Evolutionary conservation across 2,888 invertebrate species (phyloP), one percentile per base, ranked within the genome.

Genomic region (Drosophila demipolita): DNA sequence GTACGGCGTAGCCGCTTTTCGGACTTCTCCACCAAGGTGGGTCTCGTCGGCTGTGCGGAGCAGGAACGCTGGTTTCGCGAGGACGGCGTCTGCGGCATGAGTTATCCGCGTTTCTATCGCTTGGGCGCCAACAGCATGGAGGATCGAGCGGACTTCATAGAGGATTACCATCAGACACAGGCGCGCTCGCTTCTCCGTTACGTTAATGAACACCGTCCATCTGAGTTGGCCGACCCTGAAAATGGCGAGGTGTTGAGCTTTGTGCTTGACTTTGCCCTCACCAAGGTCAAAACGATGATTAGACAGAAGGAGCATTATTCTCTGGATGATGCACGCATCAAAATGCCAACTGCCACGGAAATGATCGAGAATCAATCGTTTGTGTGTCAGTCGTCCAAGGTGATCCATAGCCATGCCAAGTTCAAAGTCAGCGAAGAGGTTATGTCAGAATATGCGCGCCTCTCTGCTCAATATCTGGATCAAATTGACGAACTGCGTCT

Each of bases 101-200:
- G 95, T 64, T 95, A 95, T 89, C 97, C 97, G 0, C 94, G 97
- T 6, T 95, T 96, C 61, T 92, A 91, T 81, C 86, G 90, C 0
- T 63, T 93, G 26, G 82, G 82, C 17, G 75, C 68, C 15, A 88
- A 81, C 36, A 81, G 75, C n/a, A 55, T 73, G 35, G 92, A 92
- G 53, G 93, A 93, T 17, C 89, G 89, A 26, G 54, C 73, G 15
- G 84, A 82, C 2, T 93, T 93, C 38, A 86, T 85, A 17, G 78
- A 91, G 12, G 97, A 98, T 91, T 98, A 95, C 91, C 95, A 96
- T 89, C 93, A 96, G 61, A 97, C 97, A 3, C 96, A 97, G 4
- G 97, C 97, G 78, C 95, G 96, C 58, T 96, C 96, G 75, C 93
- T 98, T 62, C 92, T 98, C 45, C 96, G 96, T 89, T 96, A 71